Conservation (phyloP, 2,888 invertebrate species). For the Aporophyla lueneburgensis region DNA sequence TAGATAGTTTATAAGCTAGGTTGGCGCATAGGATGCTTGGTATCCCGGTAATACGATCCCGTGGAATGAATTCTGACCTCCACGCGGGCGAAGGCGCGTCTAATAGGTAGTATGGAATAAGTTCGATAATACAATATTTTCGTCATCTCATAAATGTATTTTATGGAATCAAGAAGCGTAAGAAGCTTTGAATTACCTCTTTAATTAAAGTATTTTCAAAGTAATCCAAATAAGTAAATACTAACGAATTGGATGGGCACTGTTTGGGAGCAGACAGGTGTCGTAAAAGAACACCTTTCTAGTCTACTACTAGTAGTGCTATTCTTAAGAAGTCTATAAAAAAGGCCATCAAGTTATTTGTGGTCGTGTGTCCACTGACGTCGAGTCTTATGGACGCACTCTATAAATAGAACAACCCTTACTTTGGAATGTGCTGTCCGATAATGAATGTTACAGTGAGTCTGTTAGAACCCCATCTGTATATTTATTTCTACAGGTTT, state of each 20-base stretch:
- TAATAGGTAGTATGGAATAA: neutral
- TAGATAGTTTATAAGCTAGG: no score
- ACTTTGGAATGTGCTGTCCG: slow-evolving; percentile 2
- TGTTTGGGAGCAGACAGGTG: neutral
- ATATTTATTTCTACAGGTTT: neutral
- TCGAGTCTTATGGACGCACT: neutral
- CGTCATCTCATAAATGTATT: neutral
- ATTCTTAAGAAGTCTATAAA: slow-evolving; percentile 32
- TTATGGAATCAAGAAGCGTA: no score
- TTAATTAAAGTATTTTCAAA: neutral
- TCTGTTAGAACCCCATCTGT: neutral
- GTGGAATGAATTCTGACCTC: no score
- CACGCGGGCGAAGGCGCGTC: no score
- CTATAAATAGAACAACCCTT: slow-evolving; percentile 15
- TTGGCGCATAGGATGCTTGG: no score
- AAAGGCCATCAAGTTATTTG: slow-evolving; percentile 31
- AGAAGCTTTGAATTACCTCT: neutral
- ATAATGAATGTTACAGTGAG: neutral
- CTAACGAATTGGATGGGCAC: neutral
- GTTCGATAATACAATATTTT: slow-evolving; percentile 3
- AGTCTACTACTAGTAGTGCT: neutral
- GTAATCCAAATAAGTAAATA: neutral
- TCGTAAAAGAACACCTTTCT: slow-evolving; percentile 13
- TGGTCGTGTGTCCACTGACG: neutral
- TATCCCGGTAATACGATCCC: no score